Evolutionary conservation across 2,888 invertebrate species (phyloP), one percentile per base, ranked within the genome.

Genomic region (Zaprionus lineosus): DNA sequence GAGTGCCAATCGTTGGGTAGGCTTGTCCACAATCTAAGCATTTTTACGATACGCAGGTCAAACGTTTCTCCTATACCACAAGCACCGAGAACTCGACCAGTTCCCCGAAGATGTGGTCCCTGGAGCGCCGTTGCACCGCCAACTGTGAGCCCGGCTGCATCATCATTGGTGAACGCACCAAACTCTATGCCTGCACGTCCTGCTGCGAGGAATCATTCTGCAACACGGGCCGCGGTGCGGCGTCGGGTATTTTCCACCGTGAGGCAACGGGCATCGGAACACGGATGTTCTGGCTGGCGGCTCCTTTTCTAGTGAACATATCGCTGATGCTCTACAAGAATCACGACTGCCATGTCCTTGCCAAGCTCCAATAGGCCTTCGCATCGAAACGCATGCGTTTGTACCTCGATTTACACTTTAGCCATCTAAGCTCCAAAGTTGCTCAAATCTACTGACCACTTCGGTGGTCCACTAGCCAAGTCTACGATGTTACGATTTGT

Each of bases 91-190:
- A 96, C 87, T 91, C 93, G 16, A 93, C 94, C 0, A 94, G 95
- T 0, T 93, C 92, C 6, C 94, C 94, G 0, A 93, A 94, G 87
- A 93, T 95, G 92, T 97, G 96, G 96, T 94, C 95, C 0, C 87
- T 96, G 53, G 95, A 96, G 88, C 91, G 97, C 7, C 95, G 95
- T 87, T 97, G 97, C 87, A 93, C 95, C 0, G 94, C 94, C 77
- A 94, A 93, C 83, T 97, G 97, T 89, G 96, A 96, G 75, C 93
- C 96, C 0, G 96, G 96, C 7, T 97, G 96, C 90, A 96, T 97
- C 82, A 93, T 96, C 41, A 96, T 97, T 69, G 97, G 97, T 0
- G 97, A 97, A 88, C 91, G 97, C 40, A 96, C 96, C 3, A 97
- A 97, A 87, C 90, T 97, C 0, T 95, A 95, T 89, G 95, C 96